Percentiles rank a stretch among this genome's conserved stretches.
These are phyloP conservation scores for Agrypnia vestita DNA, from an alignment of 1,140 invertebrate genomes.

Conservation along the genomic window DNA sequence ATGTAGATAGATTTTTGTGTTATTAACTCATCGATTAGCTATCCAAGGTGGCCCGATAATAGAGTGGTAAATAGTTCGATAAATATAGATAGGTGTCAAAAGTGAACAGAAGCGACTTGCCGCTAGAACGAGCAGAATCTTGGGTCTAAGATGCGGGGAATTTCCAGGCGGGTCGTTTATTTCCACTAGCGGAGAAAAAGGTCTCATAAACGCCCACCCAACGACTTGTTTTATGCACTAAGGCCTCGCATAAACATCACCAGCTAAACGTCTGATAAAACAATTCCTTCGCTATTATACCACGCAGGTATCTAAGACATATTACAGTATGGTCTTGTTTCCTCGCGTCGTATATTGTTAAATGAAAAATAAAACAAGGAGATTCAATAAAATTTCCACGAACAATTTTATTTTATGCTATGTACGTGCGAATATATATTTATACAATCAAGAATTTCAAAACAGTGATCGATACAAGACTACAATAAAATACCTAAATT, in stretches of 20 bases:
- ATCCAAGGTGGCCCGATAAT: too few relatives aligned
- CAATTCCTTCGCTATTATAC: neutral
- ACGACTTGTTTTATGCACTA: constrained; percentile 49
- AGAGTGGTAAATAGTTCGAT: neutral
- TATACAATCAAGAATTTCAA: too few relatives aligned
- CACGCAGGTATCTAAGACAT: too few relatives aligned
- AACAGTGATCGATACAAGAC: too few relatives aligned
- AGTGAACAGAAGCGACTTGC: constrained; percentile 3
- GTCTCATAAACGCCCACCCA: constrained; percentile 38
- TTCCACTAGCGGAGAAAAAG: constrained; percentile 41
- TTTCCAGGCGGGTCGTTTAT: constrained; percentile 49
- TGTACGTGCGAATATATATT: too few relatives aligned
- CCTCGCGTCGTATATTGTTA: neutral
- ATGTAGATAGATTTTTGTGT: too few relatives aligned
- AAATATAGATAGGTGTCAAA: constrained; percentile 31
- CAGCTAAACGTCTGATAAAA: constrained; percentile 12
- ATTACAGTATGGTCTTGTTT: too few relatives aligned
- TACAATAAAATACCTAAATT: too few relatives aligned
- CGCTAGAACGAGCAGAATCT: constrained; percentile 37
- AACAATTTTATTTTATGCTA: too few relatives aligned
- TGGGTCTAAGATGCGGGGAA: constrained; percentile 48
- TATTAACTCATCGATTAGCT: too few relatives aligned
- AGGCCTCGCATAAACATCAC: constrained; percentile 47
- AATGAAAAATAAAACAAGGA: neutral
- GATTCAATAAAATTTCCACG: neutral